phyloP scores from a whole-genome alignment of 2,888 invertebrate genomes.

The Anthoptus insignis region DNA sequence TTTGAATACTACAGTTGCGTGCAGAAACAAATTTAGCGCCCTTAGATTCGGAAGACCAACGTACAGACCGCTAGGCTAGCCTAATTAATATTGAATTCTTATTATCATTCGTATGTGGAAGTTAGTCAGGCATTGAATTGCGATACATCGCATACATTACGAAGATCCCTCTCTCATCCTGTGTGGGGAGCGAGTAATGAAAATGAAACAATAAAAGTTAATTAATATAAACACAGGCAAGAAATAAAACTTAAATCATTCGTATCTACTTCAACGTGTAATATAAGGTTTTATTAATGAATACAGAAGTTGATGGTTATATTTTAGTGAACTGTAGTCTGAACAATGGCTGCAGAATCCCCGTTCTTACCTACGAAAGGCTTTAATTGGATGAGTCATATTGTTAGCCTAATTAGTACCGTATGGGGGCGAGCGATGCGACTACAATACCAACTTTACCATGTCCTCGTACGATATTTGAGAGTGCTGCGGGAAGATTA shows the following conservation, averaged over 20 bases:
- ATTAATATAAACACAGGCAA: not conserved
- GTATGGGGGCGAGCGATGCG: constrained; percentile 12
- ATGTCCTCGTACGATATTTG: constrained; percentile 1
- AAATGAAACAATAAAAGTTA: not conserved
- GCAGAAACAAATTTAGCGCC: no score
- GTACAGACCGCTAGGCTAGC: no score
- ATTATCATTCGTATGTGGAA: not conserved
- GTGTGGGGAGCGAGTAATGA: not conserved
- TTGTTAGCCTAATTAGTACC: constrained; percentile 18
- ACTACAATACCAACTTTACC: constrained; percentile 3
- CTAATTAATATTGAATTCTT: no score
- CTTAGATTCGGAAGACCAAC: no score
- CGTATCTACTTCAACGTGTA: not conserved
- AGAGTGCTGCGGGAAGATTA: constrained; percentile 19
- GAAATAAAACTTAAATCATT: not conserved
- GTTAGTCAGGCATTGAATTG: not conserved
- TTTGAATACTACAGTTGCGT: no score
- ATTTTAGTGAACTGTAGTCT: not conserved
- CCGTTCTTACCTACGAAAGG: constrained; percentile 6
- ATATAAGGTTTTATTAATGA: not conserved
- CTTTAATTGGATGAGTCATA: constrained; percentile 21
- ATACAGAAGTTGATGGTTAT: not conserved
- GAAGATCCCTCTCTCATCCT: not conserved
- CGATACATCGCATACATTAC: not conserved
- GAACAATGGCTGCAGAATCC: not conserved